Evolutionary conservation across 2,888 invertebrate genomes (phyloP), one percentile per base, ranked within the genome.

Genomic region (Aspidiotus rigidus): DNA sequence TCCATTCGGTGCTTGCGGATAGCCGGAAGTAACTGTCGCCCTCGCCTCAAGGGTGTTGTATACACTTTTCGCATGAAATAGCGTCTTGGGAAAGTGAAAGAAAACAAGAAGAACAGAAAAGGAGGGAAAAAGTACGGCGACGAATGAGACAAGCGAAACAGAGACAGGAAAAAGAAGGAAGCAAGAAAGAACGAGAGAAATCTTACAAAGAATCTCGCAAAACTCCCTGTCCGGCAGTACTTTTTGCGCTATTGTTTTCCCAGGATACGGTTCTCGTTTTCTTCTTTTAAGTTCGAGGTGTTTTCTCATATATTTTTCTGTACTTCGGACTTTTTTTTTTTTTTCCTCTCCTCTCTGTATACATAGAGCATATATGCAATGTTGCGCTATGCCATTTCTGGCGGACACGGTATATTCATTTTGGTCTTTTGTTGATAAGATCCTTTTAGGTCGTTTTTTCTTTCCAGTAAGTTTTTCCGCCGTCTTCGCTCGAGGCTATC

Each of bases 11-110:
- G 49, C 57, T 66, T 66, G 66, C 60, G 66, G 66, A 66, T 66
- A 66, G 66, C 66, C 66, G 66, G 66, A 66, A 66, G 66, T 66
- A 66, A 61, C 61, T 62, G 69, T 69, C 69, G 54, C 61, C 61
- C 55, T 69, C 69, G 69, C 69, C 69, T 69, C 69, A 62, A 69
- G 69, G 69, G 69, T 69, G 62, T 49, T 69, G 69, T 69, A 62
- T 69, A 62, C 62, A 55, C 57, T 69, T 69, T 62, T 62, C 62
- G 62, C 40, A 69, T 69, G 69, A 69, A 69, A 69, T 62, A 69
- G 69, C 62, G 62, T 62, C 69, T 69, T 69, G 69, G 69, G 69
- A 69, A 69, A 69, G 63, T 39, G 49, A 62, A 61, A 13, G 42
- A 62, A 62, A 17, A n/a, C 10, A 42, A 40, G 39, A 17, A 17